Conservation (phyloP, 2,113 vertebrate species). For the Bagarius yarrelli region DNA sequence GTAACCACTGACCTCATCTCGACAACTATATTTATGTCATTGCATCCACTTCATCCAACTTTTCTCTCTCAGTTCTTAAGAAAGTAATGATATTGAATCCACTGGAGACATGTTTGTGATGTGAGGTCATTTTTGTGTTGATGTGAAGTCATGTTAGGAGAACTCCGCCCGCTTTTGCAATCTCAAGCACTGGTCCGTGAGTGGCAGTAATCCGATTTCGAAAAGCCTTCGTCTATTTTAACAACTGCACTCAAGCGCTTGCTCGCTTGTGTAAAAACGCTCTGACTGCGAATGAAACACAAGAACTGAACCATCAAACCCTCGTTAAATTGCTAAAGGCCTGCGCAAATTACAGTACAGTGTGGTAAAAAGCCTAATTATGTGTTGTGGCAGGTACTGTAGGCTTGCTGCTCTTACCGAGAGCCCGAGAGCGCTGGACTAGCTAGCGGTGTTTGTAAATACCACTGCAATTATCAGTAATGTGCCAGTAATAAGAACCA, state of each 20-base stretch:
- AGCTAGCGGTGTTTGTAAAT: constrained; percentile 66
- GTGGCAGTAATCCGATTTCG: constrained; percentile 47
- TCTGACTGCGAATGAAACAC: constrained; percentile 59
- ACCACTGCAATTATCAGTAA: constrained; percentile 68
- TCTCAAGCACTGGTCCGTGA: constrained; percentile 8
- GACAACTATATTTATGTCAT: background rate
- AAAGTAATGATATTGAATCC: constrained; percentile 40
- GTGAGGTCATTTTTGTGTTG: constrained; percentile 9
- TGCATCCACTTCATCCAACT: background rate
- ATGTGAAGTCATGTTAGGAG: constrained; percentile 51
- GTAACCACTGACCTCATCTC: background rate
- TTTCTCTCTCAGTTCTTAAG: constrained; percentile 16
- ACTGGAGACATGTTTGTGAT: constrained; percentile 3
- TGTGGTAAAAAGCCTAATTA: constrained; percentile 27
- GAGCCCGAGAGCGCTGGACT: constrained; percentile 32
- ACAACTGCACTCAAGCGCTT: constrained; percentile 44
- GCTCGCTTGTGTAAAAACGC: constrained; percentile 58
- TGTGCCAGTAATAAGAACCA: constrained; percentile 65
- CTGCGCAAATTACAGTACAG: constrained; percentile 32
- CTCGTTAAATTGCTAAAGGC: constrained; percentile 44
- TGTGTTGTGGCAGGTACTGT: constrained; percentile 38
- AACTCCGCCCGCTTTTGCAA: constrained; percentile 16
- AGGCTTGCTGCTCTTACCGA: constrained; percentile 15
- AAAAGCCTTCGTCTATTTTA: constrained; percentile 44
- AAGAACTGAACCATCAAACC: constrained; percentile 66